A percentile compares a stretch with the other conserved stretches of the same genome.
These are phyloP conservation scores for Hyles euphorbiae DNA, from an alignment of 1,140 invertebrate genomes.

Conservation along the genomic window DNA sequence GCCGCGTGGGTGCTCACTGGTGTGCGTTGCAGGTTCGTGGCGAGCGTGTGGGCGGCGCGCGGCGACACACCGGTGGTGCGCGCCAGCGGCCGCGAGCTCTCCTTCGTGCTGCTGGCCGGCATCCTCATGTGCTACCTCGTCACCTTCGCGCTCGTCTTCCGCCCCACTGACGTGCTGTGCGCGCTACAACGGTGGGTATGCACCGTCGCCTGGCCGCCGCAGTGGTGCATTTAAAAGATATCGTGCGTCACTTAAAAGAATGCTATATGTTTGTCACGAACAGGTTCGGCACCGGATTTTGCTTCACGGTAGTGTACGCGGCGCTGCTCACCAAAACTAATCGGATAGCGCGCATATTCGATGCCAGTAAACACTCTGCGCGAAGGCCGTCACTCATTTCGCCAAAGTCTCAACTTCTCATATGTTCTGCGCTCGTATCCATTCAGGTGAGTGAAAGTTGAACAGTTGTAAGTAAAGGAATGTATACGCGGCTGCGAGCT, in stretches of 20 bases:
- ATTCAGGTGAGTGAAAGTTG: constrained; percentile 79
- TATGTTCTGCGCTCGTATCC: constrained; percentile 88
- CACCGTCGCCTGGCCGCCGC: no score
- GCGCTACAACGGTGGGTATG: constrained; percentile 82
- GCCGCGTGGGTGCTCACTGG: no score
- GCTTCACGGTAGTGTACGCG: constrained; percentile 94
- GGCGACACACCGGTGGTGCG: constrained; percentile 92
- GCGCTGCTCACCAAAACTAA: constrained; percentile 95
- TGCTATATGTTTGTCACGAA: constrained; percentile 36
- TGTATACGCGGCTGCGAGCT: no score
- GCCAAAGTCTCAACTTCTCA: constrained; percentile 93
- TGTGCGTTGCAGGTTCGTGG: constrained; percentile 74
- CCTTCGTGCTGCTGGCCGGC: constrained; percentile 90
- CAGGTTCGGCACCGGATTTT: constrained; percentile 90
- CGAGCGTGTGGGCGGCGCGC: constrained; percentile 82
- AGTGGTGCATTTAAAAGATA: no score
- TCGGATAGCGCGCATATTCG: constrained; percentile 93
- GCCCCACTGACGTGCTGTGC: constrained; percentile 85
- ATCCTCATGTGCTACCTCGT: constrained; percentile 93
- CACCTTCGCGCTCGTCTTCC: constrained; percentile 88
- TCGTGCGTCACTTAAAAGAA: no score
- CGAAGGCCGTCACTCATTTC: constrained; percentile 94
- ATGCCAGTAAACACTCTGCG: constrained; percentile 90
- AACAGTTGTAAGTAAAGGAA: no score
- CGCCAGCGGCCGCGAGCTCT: constrained; percentile 92